These are phyloP conservation scores for Eumeta japonica DNA, from an alignment of 1,140 invertebrate species.

Conservation along the genomic window DNA sequence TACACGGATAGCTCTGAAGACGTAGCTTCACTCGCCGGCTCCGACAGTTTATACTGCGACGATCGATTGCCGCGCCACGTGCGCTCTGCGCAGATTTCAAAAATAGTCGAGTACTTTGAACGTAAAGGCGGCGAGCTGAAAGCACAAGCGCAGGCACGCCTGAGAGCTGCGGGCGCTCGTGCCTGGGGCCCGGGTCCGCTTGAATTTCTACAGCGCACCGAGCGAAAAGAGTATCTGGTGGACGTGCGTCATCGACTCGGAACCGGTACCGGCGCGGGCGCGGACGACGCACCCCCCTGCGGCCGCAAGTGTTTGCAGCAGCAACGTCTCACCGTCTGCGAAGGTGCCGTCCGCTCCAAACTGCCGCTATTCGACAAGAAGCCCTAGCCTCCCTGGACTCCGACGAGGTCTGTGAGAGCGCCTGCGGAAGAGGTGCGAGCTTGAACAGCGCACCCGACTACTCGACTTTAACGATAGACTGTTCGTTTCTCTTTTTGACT, in stretches of 20 bases:
- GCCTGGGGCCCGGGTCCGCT: constrained; percentile 8
- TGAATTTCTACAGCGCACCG: constrained; percentile 7
- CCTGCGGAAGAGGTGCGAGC: too few relatives aligned
- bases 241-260: constrained; percentile 34
- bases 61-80: constrained; percentile 59
- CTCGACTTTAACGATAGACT: too few relatives aligned
- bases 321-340: constrained; percentile 70
- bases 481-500: too few relatives aligned
- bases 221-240: constrained; percentile 27
- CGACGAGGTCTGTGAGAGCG: too few relatives aligned
- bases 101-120: constrained; percentile 87
- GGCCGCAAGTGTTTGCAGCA: constrained; percentile 34
- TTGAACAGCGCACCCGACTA: too few relatives aligned
- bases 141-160: constrained; percentile 18
- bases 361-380: constrained; percentile 83
- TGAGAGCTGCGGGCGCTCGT: neutral
- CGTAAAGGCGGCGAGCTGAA: constrained; percentile 61
- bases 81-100: constrained; percentile 72
- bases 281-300: constrained; percentile 15
- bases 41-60: constrained; percentile 69
- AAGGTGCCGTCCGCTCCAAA: constrained; percentile 80
- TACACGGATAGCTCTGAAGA: constrained; percentile 86
- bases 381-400: constrained; percentile 40
- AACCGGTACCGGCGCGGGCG: constrained; percentile 26
- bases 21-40: constrained; percentile 74